Base-by-base conservation (phyloP, 1,140 invertebrate species). In the Lordiphosa mommai region DNA sequence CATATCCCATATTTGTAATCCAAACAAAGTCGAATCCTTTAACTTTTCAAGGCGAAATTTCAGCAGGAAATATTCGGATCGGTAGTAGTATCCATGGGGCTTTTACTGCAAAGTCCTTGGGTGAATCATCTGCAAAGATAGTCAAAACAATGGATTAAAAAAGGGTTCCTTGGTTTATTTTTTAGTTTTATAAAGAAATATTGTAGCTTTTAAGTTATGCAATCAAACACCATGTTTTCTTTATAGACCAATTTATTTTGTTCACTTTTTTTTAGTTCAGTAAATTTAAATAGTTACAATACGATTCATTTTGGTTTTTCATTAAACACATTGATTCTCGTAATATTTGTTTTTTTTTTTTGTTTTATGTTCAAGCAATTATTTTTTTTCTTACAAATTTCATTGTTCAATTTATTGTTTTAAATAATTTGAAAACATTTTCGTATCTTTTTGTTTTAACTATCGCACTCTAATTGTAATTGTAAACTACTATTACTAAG, bases 341-440 rank as follows among this genome's bases (percentile, higher is more conserved):
- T 49, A 66, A 66, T 66, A 66, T 66, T 14, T 32, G 33, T 7
- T 12, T 48, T 48, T n/a, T 9, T 32, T 43, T 10, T 12, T 48
- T 20, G 3, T 4, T 46, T 48, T 34, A 1, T 53, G 38, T 77
- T 77, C 63, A 77, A 77, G 72, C 72, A 30, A 79, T 79, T 76
- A 56, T 77, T 43, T 57, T 56, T 72, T 57, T 57, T 59, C 63
- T 60, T 34, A 73, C 69, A 73, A 50, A 72, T 64, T 48, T 64
- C 57, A 52, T 17, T 41, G 43, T 60, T 50, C 38, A n/a, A 10
- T 61, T 38, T 57, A 43, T 66, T 53, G 52, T 53, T 32, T 59
- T 73, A 72, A 80, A 74, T 79, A 74, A 82, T 79, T 61, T 74
- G 74, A 71, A 79, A 79, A 79, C 74, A 60, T 55, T 48, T 36